A percentile compares a stretch with the other conserved stretches of the same genome.
Conservation (phyloP, 2,797 vertebrate species). For the Rallus crepitans region DNA sequence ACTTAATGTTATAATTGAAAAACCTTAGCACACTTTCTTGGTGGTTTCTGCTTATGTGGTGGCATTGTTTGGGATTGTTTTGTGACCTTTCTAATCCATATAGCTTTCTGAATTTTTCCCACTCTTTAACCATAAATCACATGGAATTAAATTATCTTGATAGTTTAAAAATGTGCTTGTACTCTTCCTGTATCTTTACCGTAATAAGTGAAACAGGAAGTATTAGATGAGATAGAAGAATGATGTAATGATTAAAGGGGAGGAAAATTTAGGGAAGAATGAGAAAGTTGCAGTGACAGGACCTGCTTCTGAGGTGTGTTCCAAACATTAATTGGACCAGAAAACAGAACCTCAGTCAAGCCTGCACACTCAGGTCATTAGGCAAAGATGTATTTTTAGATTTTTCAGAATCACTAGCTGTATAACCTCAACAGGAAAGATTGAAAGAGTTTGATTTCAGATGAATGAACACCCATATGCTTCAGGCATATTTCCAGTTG, state of each 20-base stretch:
- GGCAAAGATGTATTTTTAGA: not conserved
- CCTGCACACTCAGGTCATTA: not conserved
- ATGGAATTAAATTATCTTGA: not conserved
- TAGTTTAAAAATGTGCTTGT: not conserved
- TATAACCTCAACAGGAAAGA: not conserved
- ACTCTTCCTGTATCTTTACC: not conserved
- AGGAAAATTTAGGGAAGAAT: not conserved
- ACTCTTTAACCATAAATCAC: not conserved
- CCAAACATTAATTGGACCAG: not conserved
- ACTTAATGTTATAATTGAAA: not conserved
- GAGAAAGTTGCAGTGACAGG: not conserved
- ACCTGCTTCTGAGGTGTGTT: not conserved
- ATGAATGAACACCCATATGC: conserved; percentile 15
- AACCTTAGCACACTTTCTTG: not conserved
- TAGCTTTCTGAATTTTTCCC: not conserved
- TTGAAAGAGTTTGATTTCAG: not conserved
- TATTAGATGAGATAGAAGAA: not conserved
- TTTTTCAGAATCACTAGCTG: not conserved
- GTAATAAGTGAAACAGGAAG: not conserved
- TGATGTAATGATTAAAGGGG: not conserved
- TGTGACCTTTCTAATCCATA: not conserved
- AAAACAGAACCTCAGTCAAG: not conserved
- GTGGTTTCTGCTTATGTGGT: not conserved
- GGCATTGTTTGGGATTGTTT: not conserved
- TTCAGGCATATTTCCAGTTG: not conserved